Base-by-base conservation (phyloP, 2,888 invertebrate genomes). In the Aleiodes testaceus region DNA sequence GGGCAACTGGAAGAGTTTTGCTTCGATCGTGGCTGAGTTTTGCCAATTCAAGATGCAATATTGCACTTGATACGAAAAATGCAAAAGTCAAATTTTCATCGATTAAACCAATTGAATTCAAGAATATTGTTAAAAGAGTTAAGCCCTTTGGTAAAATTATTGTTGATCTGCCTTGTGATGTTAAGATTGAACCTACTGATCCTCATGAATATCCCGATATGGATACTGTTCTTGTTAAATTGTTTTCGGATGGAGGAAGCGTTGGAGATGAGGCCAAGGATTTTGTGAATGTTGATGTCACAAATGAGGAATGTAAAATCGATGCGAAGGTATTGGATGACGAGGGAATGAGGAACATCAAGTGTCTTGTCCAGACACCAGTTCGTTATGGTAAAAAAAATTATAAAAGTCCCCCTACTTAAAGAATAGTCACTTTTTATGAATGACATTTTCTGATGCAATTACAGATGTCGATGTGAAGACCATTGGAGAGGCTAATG, bases 171-270 rank as follows among this genome's bases (percentile, higher is more conserved):
- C 77, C 79, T 42, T 78, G 72, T 61, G 74, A 77, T 66, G 77
- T 78, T 6, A 73, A 76, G 45, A 63, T 79, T 14, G 75, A 73
- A 50, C 71, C 78, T 20, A 78, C 77, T 49, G 77, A 77, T 72
- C 77, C 77, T 30, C 77, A 78, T 55, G 68, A 74, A n/a, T 78
- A 76, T 74, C 77, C 79, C 3, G 67, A 78, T 66, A 77, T 77
- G 77, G 74, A 79, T 63, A 76, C 74, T 1, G 42, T 79, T 1
- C 22, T 76, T 18, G 74, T 79, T 42, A 74, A 76, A 55, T 45
- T 78, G 14, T 50, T 72, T 9, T 69, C 75, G 2, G 22, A 68
- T 18, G 55, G 20, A 3, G 26, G 47, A 20, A 20, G 1, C 12
- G 11, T 53, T 6, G 42, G 49, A 3, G 47, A 66, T 12, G 64